Base-by-base conservation (phyloP, 2,888 invertebrate genomes). In the Hyposoter didymator region DNA sequence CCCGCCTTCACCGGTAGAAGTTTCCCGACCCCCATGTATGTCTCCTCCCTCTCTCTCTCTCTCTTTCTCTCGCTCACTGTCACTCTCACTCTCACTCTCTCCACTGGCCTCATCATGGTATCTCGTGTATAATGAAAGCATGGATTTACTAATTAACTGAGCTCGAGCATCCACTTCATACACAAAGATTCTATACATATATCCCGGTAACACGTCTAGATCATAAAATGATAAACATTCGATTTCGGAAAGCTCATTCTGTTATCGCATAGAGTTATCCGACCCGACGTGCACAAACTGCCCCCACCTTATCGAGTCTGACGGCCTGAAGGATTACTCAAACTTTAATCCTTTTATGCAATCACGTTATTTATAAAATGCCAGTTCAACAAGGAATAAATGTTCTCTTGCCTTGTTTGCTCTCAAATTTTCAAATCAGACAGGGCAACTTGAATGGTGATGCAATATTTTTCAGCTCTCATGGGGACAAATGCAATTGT, bases 201-300 rank as follows among this genome's bases (percentile, higher is more conserved):
- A 67, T 66, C n/a, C 28, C n/a, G n/a, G n/a, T 39, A 0, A 28
- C 59, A 28, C 39, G 66, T 39, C n/a, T n/a, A 39, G 66, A 66
- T 43, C 32, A 80, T 84, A 70, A 82, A 87, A 84, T 86, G 84
- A 87, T 86, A 86, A 73, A 85, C 78, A 84, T 22, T 82, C 82
- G 87, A 88, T 87, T 89, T 89, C 81, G 85, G 79, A 47, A 84
- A 85, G 75, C 75, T 43, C 74, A 75, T 70, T 43, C 49, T 55
- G 52, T 82, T 82, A 82, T 82, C 76, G 47, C 82, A n/a, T 39
- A 69, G 75, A 52, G 70, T 75, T 78, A 83, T 83, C 73, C 55
- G 78, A 67, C 19, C 47, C 78, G 78, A 73, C 83, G 78, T 78
- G 73, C 78, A 19, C 69, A 62, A 59, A 35, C 69, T 69, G n/a